Evolutionary conservation across 2,888 invertebrate species (phyloP).

Genomic region (Brenthis ino): DNA sequence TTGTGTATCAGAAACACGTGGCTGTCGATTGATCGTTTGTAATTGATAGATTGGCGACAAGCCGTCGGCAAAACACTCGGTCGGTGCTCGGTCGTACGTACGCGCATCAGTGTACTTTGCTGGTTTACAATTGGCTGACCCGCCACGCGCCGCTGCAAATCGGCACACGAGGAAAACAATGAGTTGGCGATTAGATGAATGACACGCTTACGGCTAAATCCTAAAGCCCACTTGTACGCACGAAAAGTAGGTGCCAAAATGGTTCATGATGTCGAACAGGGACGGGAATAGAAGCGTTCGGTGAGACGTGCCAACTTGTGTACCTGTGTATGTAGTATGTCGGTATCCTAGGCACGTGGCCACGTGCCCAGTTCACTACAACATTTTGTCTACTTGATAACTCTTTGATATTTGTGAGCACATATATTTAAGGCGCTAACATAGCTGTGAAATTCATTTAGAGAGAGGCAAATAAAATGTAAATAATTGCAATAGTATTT

Average conservation of each 20-base stretch:
- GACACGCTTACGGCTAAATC: constrained; percentile 66
- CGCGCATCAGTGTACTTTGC: constrained; percentile 58
- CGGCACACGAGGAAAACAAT: constrained; percentile 75
- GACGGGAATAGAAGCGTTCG: constrained; percentile 74
- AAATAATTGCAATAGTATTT: background rate
- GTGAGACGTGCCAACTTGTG: constrained; percentile 73
- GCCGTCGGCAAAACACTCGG: constrained; percentile 53
- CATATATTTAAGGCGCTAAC: constrained; percentile 18
- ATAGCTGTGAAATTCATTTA: constrained; percentile 13
- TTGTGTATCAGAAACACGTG: constrained; percentile 56
- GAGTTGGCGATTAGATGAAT: constrained; percentile 79
- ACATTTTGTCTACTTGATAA: constrained; percentile 42
- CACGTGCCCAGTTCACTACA: constrained; percentile 52
- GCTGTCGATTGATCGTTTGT: constrained; percentile 75
- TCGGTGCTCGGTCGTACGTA: constrained; percentile 60
- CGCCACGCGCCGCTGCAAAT: constrained; percentile 66
- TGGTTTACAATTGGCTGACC: constrained; percentile 69
- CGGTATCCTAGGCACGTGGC: constrained; percentile 65
- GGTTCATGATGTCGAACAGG: constrained; percentile 68
- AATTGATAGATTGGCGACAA: constrained; percentile 74
- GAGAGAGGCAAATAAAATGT: constrained; percentile 4
- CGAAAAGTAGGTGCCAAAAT: constrained; percentile 74
- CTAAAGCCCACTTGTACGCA: constrained; percentile 68
- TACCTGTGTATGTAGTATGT: constrained; percentile 50
- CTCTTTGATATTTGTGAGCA: constrained; percentile 33